Conservation (phyloP, 2,888 invertebrate species). For the Bugula neritina region DNA sequence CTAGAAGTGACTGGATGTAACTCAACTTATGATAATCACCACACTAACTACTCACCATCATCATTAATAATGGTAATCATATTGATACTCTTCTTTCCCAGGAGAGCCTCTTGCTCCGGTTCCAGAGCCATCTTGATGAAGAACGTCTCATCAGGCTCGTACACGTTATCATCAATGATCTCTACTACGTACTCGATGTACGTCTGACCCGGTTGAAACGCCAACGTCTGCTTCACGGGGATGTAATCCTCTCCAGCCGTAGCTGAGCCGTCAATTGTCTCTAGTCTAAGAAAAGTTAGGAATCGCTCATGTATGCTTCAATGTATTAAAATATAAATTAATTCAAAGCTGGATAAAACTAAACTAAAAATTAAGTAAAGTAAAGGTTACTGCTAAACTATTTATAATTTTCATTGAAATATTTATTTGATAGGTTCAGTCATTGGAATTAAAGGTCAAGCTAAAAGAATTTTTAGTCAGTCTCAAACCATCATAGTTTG, state of each 20-base stretch:
- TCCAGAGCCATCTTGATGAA: slow-evolving; percentile 56
- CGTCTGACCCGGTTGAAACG: slow-evolving; percentile 57
- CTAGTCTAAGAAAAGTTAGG: slow-evolving; percentile 50
- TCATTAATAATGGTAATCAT: slow-evolving; percentile 61
- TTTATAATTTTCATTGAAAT: no score
- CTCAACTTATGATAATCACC: no score
- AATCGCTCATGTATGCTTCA: no score
- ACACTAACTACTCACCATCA: slow-evolving; percentile 59
- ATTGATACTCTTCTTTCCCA: slow-evolving; percentile 59
- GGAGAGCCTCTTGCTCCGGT: slow-evolving; percentile 42
- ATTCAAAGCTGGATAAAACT: no score
- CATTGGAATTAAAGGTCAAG: no score
- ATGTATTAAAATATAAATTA: no score
- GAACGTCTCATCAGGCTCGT: slow-evolving; percentile 63
- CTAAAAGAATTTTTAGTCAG: no score
- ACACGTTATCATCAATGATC: slow-evolving; percentile 59
- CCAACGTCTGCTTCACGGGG: slow-evolving; percentile 56
- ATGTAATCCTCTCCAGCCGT: slow-evolving; percentile 58
- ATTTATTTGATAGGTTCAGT: no score
- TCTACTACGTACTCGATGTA: slow-evolving; percentile 56
- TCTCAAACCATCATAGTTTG: no score
- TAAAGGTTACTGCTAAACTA: no score
- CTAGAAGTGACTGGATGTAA: no score
- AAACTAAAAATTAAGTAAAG: no score
- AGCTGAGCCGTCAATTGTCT: slow-evolving; percentile 61